Evolutionary conservation across 2,797 vertebrate genomes (phyloP).

Genomic region (Pseudochromis fuscus): DNA sequence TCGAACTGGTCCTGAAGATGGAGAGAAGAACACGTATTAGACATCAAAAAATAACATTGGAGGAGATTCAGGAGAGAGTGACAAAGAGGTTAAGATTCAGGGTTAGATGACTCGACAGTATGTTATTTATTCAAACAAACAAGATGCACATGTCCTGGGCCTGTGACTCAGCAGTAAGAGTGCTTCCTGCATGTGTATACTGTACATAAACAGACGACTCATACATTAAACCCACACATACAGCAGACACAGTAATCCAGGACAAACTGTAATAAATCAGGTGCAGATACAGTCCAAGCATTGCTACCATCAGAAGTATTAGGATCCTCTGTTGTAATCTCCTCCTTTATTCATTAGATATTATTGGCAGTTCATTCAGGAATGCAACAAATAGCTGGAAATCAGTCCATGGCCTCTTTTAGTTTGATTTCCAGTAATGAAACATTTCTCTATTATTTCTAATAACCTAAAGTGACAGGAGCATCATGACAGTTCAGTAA

Average conservation of each 20-base stretch:
- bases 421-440: background rate
- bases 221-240: background rate
- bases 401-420: background rate
- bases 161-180: background rate
- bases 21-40: background rate
- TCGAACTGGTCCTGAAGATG: constrained; percentile 95
- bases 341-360: background rate
- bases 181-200: background rate
- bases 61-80: no score
- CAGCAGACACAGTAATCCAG: no score
- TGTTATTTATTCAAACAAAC: background rate
- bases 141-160: background rate
- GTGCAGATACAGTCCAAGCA: no score
- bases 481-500: no score
- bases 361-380: background rate
- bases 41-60: background rate
- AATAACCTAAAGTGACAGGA: background rate
- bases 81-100: constrained; percentile 13
- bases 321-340: background rate
- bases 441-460: background rate
- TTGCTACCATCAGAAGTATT: background rate
- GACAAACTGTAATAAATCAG: no score
- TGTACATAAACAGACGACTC: background rate
- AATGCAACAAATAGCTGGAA: background rate
- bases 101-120: constrained; percentile 35